Evolutionary conservation across 2,888 invertebrate genomes (phyloP).

Genomic region (Mythimna albipuncta): DNA sequence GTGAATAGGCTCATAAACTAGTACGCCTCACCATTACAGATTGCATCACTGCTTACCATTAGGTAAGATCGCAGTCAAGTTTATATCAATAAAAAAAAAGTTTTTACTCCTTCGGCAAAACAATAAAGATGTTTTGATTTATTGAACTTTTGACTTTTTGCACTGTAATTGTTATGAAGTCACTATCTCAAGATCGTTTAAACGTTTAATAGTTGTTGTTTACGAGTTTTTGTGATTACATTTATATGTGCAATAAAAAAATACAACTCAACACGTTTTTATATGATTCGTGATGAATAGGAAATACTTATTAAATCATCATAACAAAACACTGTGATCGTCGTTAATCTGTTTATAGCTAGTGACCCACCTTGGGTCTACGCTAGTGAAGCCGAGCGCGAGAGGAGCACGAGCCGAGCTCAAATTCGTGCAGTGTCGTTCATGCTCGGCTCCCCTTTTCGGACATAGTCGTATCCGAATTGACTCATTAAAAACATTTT

Average conservation of each 20-base stretch:
- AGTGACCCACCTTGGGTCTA: too few relatives aligned
- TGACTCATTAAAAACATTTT: too few relatives aligned
- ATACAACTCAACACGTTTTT: constrained; percentile 24
- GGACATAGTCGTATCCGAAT: too few relatives aligned
- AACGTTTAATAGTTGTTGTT: constrained; percentile 4
- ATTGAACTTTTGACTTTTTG: not conserved
- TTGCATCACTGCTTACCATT: too few relatives aligned
- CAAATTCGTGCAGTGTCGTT: not conserved
- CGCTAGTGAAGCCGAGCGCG: too few relatives aligned
- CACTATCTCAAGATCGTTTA: constrained; percentile 5
- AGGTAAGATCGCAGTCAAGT: too few relatives aligned
- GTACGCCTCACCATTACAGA: too few relatives aligned
- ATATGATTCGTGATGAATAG: not conserved
- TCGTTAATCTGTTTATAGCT: not conserved
- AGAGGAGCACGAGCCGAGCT: too few relatives aligned
- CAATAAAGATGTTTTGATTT: not conserved
- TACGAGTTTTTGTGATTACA: not conserved
- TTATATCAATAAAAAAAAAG: too few relatives aligned
- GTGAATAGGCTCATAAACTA: too few relatives aligned
- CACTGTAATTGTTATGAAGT: not conserved
- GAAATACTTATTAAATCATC: constrained; percentile 10
- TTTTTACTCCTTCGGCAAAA: not conserved
- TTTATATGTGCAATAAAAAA: constrained; percentile 5
- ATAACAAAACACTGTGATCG: not conserved
- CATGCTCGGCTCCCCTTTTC: too few relatives aligned